A percentile compares a stretch with the other conserved stretches of the same genome.
Conservation (phyloP, 2,113 vertebrate genomes). For the Pogona vitticeps region DNA sequence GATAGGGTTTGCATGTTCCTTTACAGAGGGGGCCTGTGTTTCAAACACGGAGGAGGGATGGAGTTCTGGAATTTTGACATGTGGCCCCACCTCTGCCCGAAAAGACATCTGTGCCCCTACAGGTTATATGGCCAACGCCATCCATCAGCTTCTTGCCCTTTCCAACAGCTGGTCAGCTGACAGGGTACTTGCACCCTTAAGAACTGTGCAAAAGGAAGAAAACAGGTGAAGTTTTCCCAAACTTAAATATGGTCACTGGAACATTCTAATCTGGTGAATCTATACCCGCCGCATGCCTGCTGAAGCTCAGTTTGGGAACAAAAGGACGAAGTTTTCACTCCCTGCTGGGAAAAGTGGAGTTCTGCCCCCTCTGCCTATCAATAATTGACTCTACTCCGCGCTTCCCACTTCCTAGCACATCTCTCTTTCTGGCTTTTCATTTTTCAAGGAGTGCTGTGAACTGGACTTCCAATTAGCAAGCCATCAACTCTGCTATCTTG, state of each 20-base stretch:
- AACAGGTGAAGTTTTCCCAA: not conserved
- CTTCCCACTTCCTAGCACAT: not conserved
- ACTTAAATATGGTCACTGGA: not conserved
- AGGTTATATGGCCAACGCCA: not conserved
- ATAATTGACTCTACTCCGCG: not conserved
- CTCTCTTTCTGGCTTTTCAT: not conserved
- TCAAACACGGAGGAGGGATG: too few species aligned
- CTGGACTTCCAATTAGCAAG: slow-evolving; percentile 4
- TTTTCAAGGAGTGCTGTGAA: not conserved
- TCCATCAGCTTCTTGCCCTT: not conserved
- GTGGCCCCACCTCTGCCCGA: too few species aligned
- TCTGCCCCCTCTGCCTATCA: slow-evolving; percentile 1
- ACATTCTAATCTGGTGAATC: not conserved
- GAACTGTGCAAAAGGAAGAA: too few species aligned
- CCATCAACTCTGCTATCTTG: not conserved
- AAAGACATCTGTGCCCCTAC: not conserved
- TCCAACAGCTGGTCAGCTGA: not conserved
- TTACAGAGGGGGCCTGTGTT: too few species aligned
- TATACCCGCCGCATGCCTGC: not conserved
- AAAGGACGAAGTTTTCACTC: not conserved
- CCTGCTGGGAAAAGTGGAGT: slow-evolving; percentile 9
- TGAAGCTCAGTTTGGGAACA: not conserved
- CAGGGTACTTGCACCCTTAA: not conserved
- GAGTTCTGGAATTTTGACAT: too few species aligned
- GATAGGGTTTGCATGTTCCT: too few species aligned